Conservation (phyloP, 2,113 vertebrate genomes). For the Tringa solitaria region DNA sequence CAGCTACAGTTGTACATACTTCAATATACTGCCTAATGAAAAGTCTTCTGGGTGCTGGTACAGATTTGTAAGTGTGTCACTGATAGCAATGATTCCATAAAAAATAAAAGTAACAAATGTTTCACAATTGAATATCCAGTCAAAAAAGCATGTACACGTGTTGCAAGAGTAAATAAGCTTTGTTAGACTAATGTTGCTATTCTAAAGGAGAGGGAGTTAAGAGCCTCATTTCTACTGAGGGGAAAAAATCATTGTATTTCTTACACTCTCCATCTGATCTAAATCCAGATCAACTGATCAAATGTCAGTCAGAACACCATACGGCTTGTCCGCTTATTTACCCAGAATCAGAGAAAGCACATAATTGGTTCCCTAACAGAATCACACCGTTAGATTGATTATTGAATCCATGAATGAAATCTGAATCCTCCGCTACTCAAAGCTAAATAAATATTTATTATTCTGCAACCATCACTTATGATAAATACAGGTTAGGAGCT, state of each 20-base stretch:
- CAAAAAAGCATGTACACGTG: neutral
- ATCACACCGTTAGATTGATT: constrained; percentile 29
- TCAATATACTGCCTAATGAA: constrained; percentile 22
- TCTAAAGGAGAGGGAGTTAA: constrained; percentile 9
- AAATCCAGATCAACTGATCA: constrained; percentile 53
- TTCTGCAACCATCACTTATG: neutral
- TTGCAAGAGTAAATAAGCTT: neutral
- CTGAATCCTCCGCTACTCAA: constrained; percentile 50
- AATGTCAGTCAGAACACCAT: constrained; percentile 24
- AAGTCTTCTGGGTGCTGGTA: neutral
- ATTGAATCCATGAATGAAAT: constrained; percentile 39
- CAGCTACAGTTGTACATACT: constrained; percentile 7
- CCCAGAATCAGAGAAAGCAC: constrained; percentile 26
- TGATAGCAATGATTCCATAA: constrained; percentile 7
- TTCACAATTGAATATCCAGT: constrained; percentile 24
- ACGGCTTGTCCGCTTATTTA: constrained; percentile 25
- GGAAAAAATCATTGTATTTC: constrained; percentile 16
- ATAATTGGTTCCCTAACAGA: constrained; percentile 36
- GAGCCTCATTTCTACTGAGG: neutral
- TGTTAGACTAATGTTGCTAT: neutral
- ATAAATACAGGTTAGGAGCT: constrained; percentile 5
- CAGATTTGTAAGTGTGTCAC: neutral
- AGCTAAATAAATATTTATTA: constrained; percentile 45
- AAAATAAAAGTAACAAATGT: constrained; percentile 42
- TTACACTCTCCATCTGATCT: constrained; percentile 24